These are phyloP conservation scores for Eriosoma lanigerum DNA, from an alignment of 1,140 invertebrate species.

Conservation along the genomic window DNA sequence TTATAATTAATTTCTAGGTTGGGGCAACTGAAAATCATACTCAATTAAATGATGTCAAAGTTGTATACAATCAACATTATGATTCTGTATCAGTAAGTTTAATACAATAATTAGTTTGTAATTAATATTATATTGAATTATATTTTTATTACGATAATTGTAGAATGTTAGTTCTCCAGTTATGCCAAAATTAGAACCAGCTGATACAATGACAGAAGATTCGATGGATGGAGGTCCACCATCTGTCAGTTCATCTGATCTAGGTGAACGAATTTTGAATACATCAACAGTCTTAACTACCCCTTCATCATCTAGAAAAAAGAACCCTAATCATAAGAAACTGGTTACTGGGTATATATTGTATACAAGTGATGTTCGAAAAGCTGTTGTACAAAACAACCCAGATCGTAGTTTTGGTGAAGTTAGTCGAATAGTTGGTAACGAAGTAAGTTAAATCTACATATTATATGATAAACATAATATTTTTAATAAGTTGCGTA, in stretches of 20 bases:
- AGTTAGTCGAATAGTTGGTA: conserved; percentile 94
- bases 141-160: neutral
- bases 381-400: conserved; percentile 84
- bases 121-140: conserved; percentile 52
- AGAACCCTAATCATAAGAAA: conserved; percentile 67
- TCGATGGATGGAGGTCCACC: conserved; percentile 73
- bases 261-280: conserved; percentile 59
- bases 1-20: conserved; percentile 27
- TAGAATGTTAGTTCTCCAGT: conserved; percentile 58
- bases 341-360: conserved; percentile 97
- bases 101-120: conserved; percentile 60
- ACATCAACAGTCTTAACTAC: conserved; percentile 53
- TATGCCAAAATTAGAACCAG: conserved; percentile 59
- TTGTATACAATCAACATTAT: conserved; percentile 61
- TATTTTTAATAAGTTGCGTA: neutral
- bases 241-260: conserved; percentile 71
- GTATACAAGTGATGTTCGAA: conserved; percentile 93
- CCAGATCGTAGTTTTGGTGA: conserved; percentile 95
- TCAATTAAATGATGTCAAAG: conserved; percentile 47
- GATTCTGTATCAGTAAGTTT: conserved; percentile 59
- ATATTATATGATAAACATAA: neutral
- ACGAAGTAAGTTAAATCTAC: conserved; percentile 68
- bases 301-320: conserved; percentile 55
- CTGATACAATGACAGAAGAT: conserved; percentile 67
- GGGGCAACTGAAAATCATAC: conserved; percentile 39